phyloP scores from a whole-genome alignment of 2,113 vertebrate species.

The Strix uralensis region DNA sequence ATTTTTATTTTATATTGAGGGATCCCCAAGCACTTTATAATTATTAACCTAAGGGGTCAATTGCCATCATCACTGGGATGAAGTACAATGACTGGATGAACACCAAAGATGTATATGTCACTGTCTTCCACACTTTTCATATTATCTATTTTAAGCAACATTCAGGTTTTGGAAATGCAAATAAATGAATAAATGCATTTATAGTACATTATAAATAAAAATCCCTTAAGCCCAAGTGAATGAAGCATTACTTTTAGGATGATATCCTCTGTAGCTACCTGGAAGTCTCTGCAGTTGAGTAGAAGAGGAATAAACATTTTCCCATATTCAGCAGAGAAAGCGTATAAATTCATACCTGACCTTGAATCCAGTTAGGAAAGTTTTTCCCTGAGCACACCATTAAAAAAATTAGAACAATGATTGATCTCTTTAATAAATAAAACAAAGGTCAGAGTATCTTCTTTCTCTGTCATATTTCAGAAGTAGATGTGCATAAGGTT shows the following conservation, averaged over 20 bases:
- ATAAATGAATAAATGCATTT: constrained; percentile 56
- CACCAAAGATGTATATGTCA: neutral
- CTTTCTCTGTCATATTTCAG: neutral
- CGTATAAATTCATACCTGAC: neutral
- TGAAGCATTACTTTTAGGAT: constrained; percentile 4
- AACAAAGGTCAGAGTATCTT: neutral
- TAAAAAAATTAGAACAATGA: neutral
- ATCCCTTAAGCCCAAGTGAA: neutral
- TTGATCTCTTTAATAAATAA: constrained; percentile 19
- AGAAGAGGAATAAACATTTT: constrained; percentile 9
- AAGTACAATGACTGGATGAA: neutral
- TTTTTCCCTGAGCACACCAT: neutral
- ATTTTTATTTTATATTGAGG: neutral
- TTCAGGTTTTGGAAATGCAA: constrained; percentile 21
- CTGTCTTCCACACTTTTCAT: neutral
- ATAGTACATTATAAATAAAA: constrained; percentile 18
- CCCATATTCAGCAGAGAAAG: neutral
- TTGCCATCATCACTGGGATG: neutral
- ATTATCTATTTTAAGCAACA: constrained; percentile 10
- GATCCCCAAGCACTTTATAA: neutral
- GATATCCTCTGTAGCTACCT: neutral
- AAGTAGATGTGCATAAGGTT: neutral
- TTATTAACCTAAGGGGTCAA: neutral
- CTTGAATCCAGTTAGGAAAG: neutral
- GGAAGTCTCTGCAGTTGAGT: neutral